Conservation (phyloP, 2,888 invertebrate genomes). For the Volucella zonaria region DNA sequence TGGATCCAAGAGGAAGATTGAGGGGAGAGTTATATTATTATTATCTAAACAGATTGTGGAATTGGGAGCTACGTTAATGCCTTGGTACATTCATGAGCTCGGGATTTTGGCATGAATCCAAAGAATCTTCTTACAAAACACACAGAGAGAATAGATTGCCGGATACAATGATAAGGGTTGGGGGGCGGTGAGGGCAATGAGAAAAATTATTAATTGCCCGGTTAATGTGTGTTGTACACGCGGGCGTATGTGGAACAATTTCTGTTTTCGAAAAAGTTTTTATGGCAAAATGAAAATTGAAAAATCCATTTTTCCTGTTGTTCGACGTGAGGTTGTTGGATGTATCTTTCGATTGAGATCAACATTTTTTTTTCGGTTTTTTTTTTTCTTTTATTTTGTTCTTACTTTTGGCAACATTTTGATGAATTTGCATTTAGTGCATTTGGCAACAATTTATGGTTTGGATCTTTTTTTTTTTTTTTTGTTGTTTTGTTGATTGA, state of each 20-base stretch:
- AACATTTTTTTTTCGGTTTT: neutral
- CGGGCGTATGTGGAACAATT: conserved; percentile 65
- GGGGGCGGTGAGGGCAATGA: neutral
- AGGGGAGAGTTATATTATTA: conserved; percentile 45
- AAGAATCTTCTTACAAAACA: neutral
- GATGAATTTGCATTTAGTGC: conserved; percentile 51
- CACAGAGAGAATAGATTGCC: neutral
- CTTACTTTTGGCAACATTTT: conserved; percentile 30
- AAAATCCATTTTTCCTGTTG: conserved; percentile 16
- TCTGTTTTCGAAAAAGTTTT: conserved; percentile 30
- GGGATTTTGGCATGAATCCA: conserved; percentile 21
- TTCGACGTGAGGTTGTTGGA: conserved; percentile 21
- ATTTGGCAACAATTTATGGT: conserved; percentile 38
- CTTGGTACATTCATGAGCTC: conserved; percentile 31
- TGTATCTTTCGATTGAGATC: neutral
- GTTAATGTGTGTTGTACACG: conserved; percentile 40
- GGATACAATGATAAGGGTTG: neutral
- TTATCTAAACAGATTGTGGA: conserved; percentile 63
- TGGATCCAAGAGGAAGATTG: no score
- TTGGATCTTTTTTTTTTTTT: neutral
- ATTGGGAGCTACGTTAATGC: conserved; percentile 21
- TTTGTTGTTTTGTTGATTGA: no score
- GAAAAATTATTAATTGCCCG: conserved; percentile 39
- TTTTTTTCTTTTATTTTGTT: neutral
- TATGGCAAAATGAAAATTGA: conserved; percentile 22